Conservation (phyloP, 2,113 vertebrate genomes). For the Gopherus evgoodei region DNA sequence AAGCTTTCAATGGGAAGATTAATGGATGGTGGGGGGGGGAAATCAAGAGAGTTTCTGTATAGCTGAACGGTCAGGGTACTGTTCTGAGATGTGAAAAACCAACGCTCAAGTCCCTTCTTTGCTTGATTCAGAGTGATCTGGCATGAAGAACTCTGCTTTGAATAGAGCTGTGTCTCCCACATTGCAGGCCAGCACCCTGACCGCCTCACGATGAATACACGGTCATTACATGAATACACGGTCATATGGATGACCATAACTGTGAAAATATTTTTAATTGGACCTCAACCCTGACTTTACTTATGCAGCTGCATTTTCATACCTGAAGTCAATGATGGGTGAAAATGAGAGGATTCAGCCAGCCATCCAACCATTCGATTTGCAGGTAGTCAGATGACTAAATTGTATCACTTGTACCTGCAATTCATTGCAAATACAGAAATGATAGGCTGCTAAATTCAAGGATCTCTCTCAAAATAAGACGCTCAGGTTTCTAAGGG, state of each 20-base stretch:
- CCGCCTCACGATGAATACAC: neutral
- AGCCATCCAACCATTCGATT: constrained; percentile 27
- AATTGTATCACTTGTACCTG: constrained; percentile 65
- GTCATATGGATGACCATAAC: constrained; percentile 13
- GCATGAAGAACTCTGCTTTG: neutral
- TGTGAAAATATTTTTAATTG: constrained; percentile 46
- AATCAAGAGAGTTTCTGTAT: neutral
- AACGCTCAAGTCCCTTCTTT: neutral
- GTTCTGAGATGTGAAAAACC: neutral
- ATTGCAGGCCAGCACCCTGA: neutral
- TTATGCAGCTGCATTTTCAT: constrained; percentile 44
- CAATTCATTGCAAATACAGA: constrained; percentile 68
- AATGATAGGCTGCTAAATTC: constrained; percentile 73
- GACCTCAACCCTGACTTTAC: constrained; percentile 1
- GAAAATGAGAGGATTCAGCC: constrained; percentile 44
- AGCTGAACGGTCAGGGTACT: neutral
- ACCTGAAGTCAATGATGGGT: neutral
- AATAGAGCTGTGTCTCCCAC: neutral
- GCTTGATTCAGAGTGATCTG: neutral
- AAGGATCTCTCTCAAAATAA: constrained; percentile 63
- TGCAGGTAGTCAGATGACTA: neutral
- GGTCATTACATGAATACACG: neutral
- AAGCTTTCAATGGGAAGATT: neutral
- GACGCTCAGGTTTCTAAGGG: constrained; percentile 23
- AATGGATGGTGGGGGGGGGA: neutral